A percentile compares a stretch with the other conserved stretches of the same genome.
Evolutionary conservation across 2,888 invertebrate genomes (phyloP).

Genomic region (Tetheella fluctuosa): DNA sequence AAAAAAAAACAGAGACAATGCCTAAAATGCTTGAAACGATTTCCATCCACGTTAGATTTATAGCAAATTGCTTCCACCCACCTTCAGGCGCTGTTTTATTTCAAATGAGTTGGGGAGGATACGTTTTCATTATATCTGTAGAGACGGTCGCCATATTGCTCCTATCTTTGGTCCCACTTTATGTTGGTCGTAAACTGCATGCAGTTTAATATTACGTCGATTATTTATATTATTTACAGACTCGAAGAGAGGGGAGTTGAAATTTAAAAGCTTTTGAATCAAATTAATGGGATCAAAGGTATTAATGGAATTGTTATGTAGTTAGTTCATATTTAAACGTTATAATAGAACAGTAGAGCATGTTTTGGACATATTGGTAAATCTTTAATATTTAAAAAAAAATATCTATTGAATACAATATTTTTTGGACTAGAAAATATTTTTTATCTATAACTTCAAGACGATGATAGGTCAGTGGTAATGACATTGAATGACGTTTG

Average conservation of each 20-base stretch:
- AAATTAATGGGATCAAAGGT: neutral
- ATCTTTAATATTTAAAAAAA: too few relatives aligned
- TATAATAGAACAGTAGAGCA: too few relatives aligned
- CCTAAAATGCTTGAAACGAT: conserved; percentile 69
- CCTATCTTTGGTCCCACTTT: conserved; percentile 8
- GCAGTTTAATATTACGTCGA: neutral
- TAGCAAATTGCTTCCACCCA: conserved; percentile 74
- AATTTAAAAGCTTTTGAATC: too few relatives aligned
- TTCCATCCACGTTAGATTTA: conserved; percentile 73
- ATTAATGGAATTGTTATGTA: too few relatives aligned
- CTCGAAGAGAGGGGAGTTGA: neutral
- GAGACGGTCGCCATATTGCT: conserved; percentile 12
- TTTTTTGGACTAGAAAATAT: too few relatives aligned
- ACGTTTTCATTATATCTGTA: conserved; percentile 47
- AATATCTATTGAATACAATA: too few relatives aligned
- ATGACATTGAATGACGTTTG: too few relatives aligned
- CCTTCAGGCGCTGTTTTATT: conserved; percentile 74
- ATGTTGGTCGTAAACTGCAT: conserved; percentile 8
- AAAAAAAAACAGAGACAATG: conserved; percentile 58
- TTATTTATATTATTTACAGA: neutral
- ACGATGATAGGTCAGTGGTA: too few relatives aligned
- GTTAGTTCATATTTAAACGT: too few relatives aligned
- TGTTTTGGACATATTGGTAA: too few relatives aligned
- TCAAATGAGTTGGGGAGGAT: conserved; percentile 53
- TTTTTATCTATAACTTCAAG: too few relatives aligned